Percentiles rank a stretch among this genome's conserved stretches.
Conservation (phyloP, 2,797 vertebrate species). For the Myotis daubentonii region DNA sequence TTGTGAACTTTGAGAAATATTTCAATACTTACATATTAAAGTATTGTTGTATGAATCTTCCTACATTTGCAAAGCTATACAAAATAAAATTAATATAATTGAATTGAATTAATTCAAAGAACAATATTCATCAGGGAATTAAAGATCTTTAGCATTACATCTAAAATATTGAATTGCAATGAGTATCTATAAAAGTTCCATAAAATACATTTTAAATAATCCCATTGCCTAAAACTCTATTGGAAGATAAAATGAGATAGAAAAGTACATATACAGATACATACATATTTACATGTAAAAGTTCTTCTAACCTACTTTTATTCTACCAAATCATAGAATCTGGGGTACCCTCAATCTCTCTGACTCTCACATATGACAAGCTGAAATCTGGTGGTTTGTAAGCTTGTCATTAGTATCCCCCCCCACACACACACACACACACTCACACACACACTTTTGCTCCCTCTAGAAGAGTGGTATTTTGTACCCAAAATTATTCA, state of each 20-base stretch:
- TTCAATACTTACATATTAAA: neutral
- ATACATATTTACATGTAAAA: neutral
- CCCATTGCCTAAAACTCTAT: neutral
- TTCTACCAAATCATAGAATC: neutral
- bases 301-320: neutral
- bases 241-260: neutral
- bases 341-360: neutral
- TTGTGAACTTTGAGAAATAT: slow-evolving; percentile 39
- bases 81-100: slow-evolving; percentile 33
- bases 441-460: neutral
- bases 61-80: slow-evolving; percentile 8
- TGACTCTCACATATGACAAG: neutral
- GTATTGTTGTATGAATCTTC: neutral
- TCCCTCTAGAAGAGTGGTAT: neutral
- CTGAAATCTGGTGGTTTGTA: neutral
- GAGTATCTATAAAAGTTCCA: neutral
- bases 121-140: neutral
- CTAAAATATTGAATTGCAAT: slow-evolving; percentile 10
- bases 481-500: neutral
- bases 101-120: neutral
- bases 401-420: neutral
- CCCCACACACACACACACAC: neutral
- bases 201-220: slow-evolving; percentile 8
- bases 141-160: neutral
- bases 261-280: neutral